phyloP scores from a whole-genome alignment of 2,113 vertebrate genomes.

The Aptenodytes patagonicus region DNA sequence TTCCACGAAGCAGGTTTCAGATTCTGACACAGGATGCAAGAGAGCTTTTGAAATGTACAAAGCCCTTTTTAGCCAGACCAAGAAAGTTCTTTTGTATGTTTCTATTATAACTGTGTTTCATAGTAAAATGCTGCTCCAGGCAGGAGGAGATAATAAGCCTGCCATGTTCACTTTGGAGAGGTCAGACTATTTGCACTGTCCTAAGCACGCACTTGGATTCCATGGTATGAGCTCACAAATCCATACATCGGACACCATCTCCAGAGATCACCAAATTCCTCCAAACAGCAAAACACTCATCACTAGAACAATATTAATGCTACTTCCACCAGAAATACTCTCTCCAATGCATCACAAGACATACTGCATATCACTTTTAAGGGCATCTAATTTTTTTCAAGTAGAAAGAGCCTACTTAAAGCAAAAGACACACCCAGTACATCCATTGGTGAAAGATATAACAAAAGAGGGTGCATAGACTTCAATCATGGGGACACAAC shows the following conservation, averaged over 20 bases:
- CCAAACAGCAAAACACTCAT: background rate
- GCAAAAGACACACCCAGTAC: background rate
- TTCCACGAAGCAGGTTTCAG: background rate
- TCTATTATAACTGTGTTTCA: background rate
- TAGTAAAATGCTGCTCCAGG: background rate
- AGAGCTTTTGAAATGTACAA: background rate
- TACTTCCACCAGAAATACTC: background rate
- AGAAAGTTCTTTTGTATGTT: background rate
- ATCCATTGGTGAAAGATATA: fast-evolving
- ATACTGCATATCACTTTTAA: background rate
- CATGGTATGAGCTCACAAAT: background rate
- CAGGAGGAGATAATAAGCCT: background rate
- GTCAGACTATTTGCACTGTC: background rate
- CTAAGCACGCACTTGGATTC: background rate
- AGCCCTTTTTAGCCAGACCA: background rate
- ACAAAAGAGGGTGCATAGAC: background rate
- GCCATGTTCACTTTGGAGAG: fast-evolving
- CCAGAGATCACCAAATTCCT: background rate
- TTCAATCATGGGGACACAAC: background rate
- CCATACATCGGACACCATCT: too few species aligned
- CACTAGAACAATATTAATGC: background rate
- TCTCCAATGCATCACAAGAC: background rate
- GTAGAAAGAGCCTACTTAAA: background rate
- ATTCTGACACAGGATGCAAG: background rate
- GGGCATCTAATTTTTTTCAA: background rate